Evolutionary conservation across 2,797 vertebrate species (phyloP).

Genomic region (Sebastiscus tertius): DNA sequence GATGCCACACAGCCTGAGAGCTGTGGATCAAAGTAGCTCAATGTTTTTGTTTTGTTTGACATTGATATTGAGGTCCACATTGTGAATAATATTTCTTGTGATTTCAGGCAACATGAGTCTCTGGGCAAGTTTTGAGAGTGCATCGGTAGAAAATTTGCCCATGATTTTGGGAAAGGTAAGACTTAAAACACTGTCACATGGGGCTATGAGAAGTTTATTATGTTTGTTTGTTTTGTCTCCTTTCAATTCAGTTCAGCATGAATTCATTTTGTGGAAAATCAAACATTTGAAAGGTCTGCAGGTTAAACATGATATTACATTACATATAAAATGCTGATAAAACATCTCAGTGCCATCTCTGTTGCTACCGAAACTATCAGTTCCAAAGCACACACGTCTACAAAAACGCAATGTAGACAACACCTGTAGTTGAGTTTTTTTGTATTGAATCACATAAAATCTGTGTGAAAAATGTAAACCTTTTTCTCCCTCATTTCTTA

Average conservation of each 20-base stretch:
- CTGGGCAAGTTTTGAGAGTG: constrained; percentile 57
- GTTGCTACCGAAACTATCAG: not conserved
- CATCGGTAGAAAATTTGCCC: constrained; percentile 45
- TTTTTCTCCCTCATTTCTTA: not conserved
- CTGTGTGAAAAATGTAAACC: not conserved
- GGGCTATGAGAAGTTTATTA: not conserved
- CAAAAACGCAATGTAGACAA: not conserved
- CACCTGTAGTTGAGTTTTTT: too few species aligned
- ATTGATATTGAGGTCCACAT: not conserved
- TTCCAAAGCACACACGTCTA: not conserved
- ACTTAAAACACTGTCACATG: not conserved
- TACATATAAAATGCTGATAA: too few species aligned
- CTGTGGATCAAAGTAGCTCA: not conserved
- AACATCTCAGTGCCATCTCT: not conserved
- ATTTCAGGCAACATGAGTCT: constrained; percentile 72
- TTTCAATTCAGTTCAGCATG: too few species aligned
- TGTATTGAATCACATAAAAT: not conserved
- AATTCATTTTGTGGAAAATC: too few species aligned
- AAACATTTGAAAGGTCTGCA: too few species aligned
- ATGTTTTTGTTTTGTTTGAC: not conserved
- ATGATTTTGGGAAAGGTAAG: constrained; percentile 72
- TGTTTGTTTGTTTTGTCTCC: not conserved
- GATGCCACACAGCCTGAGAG: not conserved
- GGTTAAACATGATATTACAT: too few species aligned
- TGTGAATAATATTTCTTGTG: constrained; percentile 12